Percentiles rank a stretch among this genome's conserved stretches.
Evolutionary conservation across 2,797 vertebrate species (phyloP).

Genomic region (Acipenser oxyrinchus): DNA sequence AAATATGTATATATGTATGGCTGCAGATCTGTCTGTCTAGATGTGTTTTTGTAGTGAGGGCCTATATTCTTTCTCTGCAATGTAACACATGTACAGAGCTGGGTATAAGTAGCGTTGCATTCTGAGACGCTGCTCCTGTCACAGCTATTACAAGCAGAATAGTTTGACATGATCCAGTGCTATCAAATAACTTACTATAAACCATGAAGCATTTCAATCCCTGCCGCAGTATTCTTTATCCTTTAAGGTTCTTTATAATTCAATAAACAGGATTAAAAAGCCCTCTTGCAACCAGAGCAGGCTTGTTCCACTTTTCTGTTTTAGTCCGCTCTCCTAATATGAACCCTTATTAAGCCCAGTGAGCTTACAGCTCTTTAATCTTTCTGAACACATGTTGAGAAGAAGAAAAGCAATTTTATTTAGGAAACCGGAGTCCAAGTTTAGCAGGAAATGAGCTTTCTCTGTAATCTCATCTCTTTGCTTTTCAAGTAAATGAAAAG

Average conservation of each 20-base stretch:
- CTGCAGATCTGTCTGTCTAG: too few species aligned
- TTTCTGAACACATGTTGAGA: slow-evolving; percentile 76
- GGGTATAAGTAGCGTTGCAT: slow-evolving; percentile 14
- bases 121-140: slow-evolving; percentile 44
- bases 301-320: slow-evolving; percentile 56
- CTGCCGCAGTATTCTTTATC: slow-evolving; percentile 68
- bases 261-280: slow-evolving; percentile 77
- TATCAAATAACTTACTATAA: slow-evolving; percentile 62
- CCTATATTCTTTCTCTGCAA: background rate
- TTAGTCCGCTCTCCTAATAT: slow-evolving; percentile 55
- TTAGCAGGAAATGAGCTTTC: slow-evolving; percentile 73
- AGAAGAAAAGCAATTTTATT: slow-evolving; percentile 88
- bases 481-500: slow-evolving; percentile 53
- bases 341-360: slow-evolving; percentile 57
- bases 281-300: slow-evolving; percentile 44
- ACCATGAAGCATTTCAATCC: slow-evolving; percentile 65
- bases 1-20: too few species aligned
- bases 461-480: slow-evolving; percentile 56
- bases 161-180: slow-evolving; percentile 57
- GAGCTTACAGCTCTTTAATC: slow-evolving; percentile 79
- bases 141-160: slow-evolving; percentile 44
- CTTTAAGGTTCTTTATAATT: slow-evolving; percentile 82
- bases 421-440: slow-evolving; percentile 70
- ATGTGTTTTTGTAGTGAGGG: too few species aligned
- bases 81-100: slow-evolving; percentile 20